These are phyloP conservation scores for Onychomys arenicola DNA, from an alignment of 2,797 vertebrate species.

Conservation along the genomic window DNA sequence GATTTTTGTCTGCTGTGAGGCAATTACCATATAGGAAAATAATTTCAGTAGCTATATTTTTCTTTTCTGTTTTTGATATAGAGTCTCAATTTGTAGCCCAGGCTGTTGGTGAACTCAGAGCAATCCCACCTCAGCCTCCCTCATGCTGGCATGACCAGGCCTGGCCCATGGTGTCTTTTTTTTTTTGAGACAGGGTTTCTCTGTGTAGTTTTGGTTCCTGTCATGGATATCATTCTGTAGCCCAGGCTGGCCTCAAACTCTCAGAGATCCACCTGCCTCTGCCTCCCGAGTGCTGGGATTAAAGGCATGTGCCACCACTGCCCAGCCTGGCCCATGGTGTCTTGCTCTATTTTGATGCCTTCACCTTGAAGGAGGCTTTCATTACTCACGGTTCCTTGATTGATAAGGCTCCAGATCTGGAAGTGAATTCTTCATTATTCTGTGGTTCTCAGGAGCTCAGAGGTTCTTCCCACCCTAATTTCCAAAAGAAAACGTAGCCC, in stretches of 20 bases:
- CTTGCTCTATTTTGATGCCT: background rate
- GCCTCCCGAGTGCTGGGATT: too few relatives aligned
- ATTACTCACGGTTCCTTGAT: slow-evolving; percentile 39
- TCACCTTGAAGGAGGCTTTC: slow-evolving; percentile 36
- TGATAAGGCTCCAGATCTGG: slow-evolving; percentile 35
- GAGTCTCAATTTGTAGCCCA: background rate
- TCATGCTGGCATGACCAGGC: background rate
- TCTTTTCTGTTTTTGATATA: background rate
- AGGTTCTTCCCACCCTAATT: background rate
- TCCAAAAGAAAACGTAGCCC: slow-evolving; percentile 29
- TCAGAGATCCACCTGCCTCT: too few relatives aligned
- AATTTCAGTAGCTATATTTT: slow-evolving; percentile 8
- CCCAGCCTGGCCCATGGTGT: background rate
- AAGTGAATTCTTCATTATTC: slow-evolving; percentile 43
- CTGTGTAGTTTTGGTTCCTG: too few relatives aligned
- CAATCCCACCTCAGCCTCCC: background rate
- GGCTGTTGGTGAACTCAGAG: background rate
- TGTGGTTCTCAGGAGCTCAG: background rate
- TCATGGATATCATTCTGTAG: too few relatives aligned
- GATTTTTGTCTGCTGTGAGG: slow-evolving; percentile 26
- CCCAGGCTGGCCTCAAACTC: too few relatives aligned
- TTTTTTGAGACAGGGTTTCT: too few relatives aligned
- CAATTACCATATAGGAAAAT: slow-evolving; percentile 16
- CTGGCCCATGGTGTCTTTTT: background rate
- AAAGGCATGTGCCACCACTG: too few relatives aligned